Conservation (phyloP, 2,888 invertebrate species). For the Patella ulyssiponensis region DNA sequence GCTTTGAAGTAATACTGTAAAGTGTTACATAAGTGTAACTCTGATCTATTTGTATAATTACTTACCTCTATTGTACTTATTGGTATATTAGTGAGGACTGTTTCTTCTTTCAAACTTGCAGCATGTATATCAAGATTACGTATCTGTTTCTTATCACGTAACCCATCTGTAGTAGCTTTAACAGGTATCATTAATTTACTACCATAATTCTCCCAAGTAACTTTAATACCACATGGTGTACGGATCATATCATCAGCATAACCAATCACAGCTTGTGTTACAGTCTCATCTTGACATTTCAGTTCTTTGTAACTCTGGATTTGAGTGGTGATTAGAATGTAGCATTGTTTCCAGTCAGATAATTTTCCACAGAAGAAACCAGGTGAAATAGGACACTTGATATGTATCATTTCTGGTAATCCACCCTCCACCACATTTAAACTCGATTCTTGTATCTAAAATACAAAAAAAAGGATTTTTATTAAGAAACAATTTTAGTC, state of each 20-base stretch:
- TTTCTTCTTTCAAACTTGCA: neutral
- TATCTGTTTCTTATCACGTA: slow-evolving; percentile 44
- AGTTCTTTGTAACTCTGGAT: slow-evolving; percentile 22
- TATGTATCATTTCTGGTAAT: slow-evolving; percentile 21
- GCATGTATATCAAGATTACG: slow-evolving; percentile 37
- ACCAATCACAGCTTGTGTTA: slow-evolving; percentile 26
- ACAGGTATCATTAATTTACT: slow-evolving; percentile 38
- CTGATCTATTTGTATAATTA: too few species aligned
- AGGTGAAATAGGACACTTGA: slow-evolving; percentile 40
- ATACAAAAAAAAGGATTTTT: neutral
- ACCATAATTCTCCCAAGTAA: neutral
- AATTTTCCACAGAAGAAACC: slow-evolving; percentile 42
- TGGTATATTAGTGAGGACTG: neutral
- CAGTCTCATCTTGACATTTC: slow-evolving; percentile 20
- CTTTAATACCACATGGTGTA: neutral
- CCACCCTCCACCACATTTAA: slow-evolving; percentile 35
- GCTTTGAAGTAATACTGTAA: too few species aligned
- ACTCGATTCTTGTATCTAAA: slow-evolving; percentile 32
- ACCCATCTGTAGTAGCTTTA: slow-evolving; percentile 45
- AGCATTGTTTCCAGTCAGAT: slow-evolving; percentile 33
- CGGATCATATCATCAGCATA: neutral
- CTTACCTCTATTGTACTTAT: neutral
- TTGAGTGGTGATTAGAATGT: slow-evolving; percentile 19
- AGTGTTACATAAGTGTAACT: too few species aligned
- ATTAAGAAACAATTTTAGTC: neutral